phyloP scores from a whole-genome alignment of 1,140 invertebrate genomes.

The Lycorma delicatula region DNA sequence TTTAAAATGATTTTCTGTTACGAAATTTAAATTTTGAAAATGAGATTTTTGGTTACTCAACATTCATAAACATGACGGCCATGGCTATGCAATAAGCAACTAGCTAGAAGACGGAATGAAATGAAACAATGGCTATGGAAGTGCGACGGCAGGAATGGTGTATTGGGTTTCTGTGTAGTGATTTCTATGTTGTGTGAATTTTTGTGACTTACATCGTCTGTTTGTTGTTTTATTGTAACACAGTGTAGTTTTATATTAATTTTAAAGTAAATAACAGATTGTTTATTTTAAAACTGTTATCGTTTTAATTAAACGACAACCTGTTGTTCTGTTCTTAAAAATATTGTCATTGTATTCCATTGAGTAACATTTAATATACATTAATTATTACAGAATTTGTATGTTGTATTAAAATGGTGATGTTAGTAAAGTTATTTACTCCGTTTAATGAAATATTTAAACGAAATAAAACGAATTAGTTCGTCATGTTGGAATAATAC shows the following conservation, averaged over 20 bases:
- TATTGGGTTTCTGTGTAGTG: not conserved
- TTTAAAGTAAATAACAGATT: not conserved
- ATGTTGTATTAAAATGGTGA: not conserved
- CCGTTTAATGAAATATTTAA: not conserved
- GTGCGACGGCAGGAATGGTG: not conserved
- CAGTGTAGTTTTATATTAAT: not conserved
- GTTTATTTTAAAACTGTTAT: not conserved
- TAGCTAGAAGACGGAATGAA: too few relatives aligned
- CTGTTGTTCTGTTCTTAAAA: conserved; percentile 1
- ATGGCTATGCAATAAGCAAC: too few relatives aligned
- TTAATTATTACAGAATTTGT: not conserved
- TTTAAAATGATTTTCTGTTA: too few relatives aligned
- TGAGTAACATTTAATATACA: not conserved
- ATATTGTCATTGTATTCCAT: not conserved
- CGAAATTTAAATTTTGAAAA: too few relatives aligned
- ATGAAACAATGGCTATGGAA: not conserved
- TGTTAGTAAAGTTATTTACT: not conserved
- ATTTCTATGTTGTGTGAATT: not conserved
- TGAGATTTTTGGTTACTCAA: too few relatives aligned
- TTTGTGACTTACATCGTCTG: not conserved
- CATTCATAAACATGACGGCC: too few relatives aligned
- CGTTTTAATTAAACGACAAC: not conserved
- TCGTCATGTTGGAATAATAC: not conserved
- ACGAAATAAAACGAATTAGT: not conserved
- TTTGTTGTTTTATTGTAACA: not conserved